Evolutionary conservation across 2,888 invertebrate species (phyloP), one percentile per base, ranked within the genome.

Genomic region (Fragum fragum): DNA sequence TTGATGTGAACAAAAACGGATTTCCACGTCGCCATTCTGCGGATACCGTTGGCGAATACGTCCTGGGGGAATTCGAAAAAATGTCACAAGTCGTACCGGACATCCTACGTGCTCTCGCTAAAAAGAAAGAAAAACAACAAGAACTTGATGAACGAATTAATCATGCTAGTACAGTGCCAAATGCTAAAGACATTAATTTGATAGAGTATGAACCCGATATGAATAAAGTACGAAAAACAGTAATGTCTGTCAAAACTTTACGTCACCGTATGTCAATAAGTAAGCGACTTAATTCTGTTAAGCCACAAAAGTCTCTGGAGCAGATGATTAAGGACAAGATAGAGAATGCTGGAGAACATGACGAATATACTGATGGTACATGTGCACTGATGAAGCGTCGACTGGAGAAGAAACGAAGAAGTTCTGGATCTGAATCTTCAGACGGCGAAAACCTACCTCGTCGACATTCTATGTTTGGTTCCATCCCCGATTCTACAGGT

Each of bases 81-180:
- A 87, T 90, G 78, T 89, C 89, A 0, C 85, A 88, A 63, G 90
- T 91, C 1, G 90, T 91, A 14, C 90, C 90, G 0, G 85, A 86
- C 52, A 91, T 91, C 39, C 73, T 91, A 16, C 79, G 83, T 7
- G 83, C 88, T 14, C 81, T 90, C 5, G 81, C 86, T 16, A 87
- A 84, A 70, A 87, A 89, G 69, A 82, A 85, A 72, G 83, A 83
- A 61, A 42, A 82, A 39, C 81, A 83, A 63, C 29, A 77, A 28
- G 76, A 76, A 53, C 71, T 73, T 18, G 78, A 83, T 23, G 73
- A 76, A 23, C 42, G 68, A n/a, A n/a, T 21, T 6, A 57, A 36
- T 59, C 59, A 57, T n/a, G 32, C 11, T 0, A 23, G 36, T 36
- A 69, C 66, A 47, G 47, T 81, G 42, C 61, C 68, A 23, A 61